Conservation (phyloP, 2,797 vertebrate genomes). For the Macropodus opercularis region DNA sequence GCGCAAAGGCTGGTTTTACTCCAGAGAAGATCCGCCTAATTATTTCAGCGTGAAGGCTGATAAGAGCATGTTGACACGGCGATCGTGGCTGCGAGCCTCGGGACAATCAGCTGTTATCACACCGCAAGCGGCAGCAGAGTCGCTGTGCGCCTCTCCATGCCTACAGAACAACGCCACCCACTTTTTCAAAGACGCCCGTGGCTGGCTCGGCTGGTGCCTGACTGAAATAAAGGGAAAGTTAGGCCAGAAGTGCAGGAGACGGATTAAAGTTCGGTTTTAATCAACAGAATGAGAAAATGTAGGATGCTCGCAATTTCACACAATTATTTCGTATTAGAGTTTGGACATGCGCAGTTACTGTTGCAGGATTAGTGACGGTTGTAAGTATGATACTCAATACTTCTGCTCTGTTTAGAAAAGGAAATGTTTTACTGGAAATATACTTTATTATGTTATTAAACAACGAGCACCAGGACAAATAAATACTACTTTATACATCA, state of each 20-base stretch:
- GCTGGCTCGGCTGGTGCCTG: slow-evolving; percentile 74
- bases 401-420: too few relatives aligned
- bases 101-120: slow-evolving; percentile 80
- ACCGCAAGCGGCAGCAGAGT: slow-evolving; percentile 22
- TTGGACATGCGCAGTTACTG: neutral
- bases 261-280: neutral
- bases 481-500: too few relatives aligned
- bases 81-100: slow-evolving; percentile 16
- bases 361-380: too few relatives aligned
- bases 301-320: neutral
- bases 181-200: slow-evolving; percentile 51
- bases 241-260: neutral
- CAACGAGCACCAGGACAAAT: too few relatives aligned
- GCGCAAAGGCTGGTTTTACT: neutral
- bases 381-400: too few relatives aligned
- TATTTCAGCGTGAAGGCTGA: neutral
- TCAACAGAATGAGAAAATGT: neutral
- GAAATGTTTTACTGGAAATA: too few relatives aligned
- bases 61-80: slow-evolving; percentile 15
- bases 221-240: slow-evolving; percentile 50
- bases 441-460: too few relatives aligned
- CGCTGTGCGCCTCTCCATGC: slow-evolving; percentile 66
- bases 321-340: neutral
- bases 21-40: neutral
- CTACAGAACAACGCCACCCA: slow-evolving; percentile 75